Base-by-base conservation (phyloP, 2,797 vertebrate genomes). In the Lepus oiostolus region DNA sequence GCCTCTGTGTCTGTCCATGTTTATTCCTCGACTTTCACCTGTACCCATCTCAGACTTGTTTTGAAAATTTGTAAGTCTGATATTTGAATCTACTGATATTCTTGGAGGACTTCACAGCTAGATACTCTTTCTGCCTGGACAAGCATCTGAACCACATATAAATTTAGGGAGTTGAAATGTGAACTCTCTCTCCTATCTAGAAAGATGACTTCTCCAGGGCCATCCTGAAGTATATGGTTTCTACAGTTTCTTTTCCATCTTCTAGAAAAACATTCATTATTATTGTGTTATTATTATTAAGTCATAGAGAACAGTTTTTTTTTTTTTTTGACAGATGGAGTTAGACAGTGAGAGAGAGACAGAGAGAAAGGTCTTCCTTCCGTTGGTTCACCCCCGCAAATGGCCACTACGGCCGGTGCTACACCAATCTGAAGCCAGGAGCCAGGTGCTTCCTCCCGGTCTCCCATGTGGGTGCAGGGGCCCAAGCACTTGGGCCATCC, bases 81-180 rank as follows among this genome's bases (percentile, higher is more conserved):
- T 84, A 72, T 89, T 93, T 71, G 85, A 83, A 80, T 87, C 86
- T n/a, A 65, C 5, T 62, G 50, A 67, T 90, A 21, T 90, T 95
- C 65, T 92, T 22, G n/a, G 35, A 62, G 1, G 21, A 7, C 7
- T 67, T 80, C 19, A 74, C 13, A 50, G 3, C 17, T 47, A n/a
- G 5, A 32, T 2, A 26, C 26, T 50, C 63, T 88, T 52, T 85
- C 50, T 77, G 50, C 14, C 32, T 82, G 22, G 58, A 63, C 68
- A 76, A 58, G 21, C 28, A 30, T 87, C 9, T 79, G 77, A 68
- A 79, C 47, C 42, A 21, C 11, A 62, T 28, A 30, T 80, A 28
- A 63, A 35, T 74, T 82, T 74, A 76, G 47, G 58, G 32, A 79
- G 6, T 38, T 54, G 24, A 95, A 90, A 81, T 19, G 75, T 74